These are phyloP conservation scores for Lottia gigantea DNA, from an alignment of 2,888 invertebrate species.

Conservation along the genomic window DNA sequence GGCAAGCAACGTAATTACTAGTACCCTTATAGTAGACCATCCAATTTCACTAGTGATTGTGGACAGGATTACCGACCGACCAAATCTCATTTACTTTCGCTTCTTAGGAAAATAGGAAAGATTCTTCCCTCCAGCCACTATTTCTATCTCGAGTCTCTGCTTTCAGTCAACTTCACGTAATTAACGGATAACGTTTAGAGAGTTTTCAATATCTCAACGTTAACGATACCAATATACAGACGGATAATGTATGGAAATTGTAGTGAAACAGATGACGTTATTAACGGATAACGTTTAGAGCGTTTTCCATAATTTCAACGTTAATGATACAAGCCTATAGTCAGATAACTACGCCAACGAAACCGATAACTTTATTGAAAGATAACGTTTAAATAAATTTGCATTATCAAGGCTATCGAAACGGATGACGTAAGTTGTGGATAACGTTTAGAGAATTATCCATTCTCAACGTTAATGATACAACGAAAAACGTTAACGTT, in stretches of 20 bases:
- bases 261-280: too few species aligned
- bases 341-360: too few species aligned
- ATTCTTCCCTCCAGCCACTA: neutral
- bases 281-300: too few species aligned
- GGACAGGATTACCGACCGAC: neutral
- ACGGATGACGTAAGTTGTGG: neutral
- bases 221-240: neutral
- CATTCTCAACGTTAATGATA: neutral
- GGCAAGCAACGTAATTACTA: constrained; percentile 3
- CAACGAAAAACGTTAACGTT: too few species aligned
- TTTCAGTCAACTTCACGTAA: neutral
- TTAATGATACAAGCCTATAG: too few species aligned
- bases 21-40: constrained; percentile 1
- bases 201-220: neutral
- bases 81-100: constrained; percentile 10
- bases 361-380: too few species aligned
- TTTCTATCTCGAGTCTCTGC: constrained; percentile 1
- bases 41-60: constrained; percentile 10
- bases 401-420: too few species aligned
- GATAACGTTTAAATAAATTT: too few species aligned
- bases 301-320: too few species aligned
- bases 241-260: too few species aligned
- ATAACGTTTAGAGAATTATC: neutral
- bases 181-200: neutral
- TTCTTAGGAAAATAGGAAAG: constrained; percentile 8